Percentiles rank a stretch among this genome's conserved stretches.
Conservation (phyloP, 2,113 vertebrate genomes). For the Channa maculata region DNA sequence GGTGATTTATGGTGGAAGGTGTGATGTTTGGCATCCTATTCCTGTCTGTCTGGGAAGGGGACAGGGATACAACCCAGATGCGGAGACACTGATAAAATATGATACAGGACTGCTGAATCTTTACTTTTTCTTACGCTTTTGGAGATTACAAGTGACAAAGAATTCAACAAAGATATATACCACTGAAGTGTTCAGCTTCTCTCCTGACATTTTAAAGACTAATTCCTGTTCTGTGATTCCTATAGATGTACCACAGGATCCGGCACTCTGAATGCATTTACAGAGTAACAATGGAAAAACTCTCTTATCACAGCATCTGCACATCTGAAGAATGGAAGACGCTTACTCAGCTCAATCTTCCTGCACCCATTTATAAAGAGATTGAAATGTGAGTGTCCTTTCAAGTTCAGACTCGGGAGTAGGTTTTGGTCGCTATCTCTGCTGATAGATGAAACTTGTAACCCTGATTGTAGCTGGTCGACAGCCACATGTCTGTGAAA, state of each 20-base stretch:
- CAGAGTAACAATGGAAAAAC: slow-evolving; percentile 98
- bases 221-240: slow-evolving; percentile 25
- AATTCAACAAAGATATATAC: slow-evolving; percentile 25
- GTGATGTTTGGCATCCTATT: slow-evolving; percentile 49
- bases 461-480: slow-evolving; percentile 16
- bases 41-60: slow-evolving; percentile 41
- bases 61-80: slow-evolving; percentile 65
- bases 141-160: slow-evolving; percentile 30
- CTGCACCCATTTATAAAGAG: slow-evolving; percentile 91
- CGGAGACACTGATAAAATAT: slow-evolving; percentile 45
- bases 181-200: slow-evolving; percentile 12
- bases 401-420: not conserved
- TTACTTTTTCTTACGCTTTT: slow-evolving; percentile 26
- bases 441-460: not conserved
- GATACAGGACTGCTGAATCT: slow-evolving; percentile 17
- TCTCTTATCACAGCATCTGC: slow-evolving; percentile 98
- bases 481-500: slow-evolving; percentile 31
- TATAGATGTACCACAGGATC: slow-evolving; percentile 97
- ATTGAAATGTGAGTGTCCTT: slow-evolving; percentile 89
- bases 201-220: slow-evolving; percentile 37
- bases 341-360: slow-evolving; percentile 90
- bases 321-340: slow-evolving; percentile 96
- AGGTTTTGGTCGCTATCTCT: not conserved
- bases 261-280: slow-evolving; percentile 99
- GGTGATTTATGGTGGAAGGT: slow-evolving; percentile 59